These are phyloP conservation scores for Dolichoris vasculosae DNA, from an alignment of 1,140 invertebrate genomes.

Conservation along the genomic window DNA sequence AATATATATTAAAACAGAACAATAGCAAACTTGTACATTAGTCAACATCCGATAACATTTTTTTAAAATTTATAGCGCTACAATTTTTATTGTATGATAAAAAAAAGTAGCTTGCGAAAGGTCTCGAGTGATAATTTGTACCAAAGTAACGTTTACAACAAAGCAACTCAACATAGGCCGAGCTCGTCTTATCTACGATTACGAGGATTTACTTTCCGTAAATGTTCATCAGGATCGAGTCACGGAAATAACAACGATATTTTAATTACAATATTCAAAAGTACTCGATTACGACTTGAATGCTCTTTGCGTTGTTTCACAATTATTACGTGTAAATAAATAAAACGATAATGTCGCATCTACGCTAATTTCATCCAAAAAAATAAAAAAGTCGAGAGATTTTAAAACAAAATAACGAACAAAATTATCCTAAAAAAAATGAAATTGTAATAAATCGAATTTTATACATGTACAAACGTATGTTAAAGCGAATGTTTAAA, in stretches of 20 bases:
- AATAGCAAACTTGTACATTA: background rate
- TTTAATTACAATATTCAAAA: background rate
- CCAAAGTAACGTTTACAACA: constrained; percentile 15
- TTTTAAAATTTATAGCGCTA: background rate
- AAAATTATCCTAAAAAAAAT: background rate
- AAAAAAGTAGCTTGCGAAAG: background rate
- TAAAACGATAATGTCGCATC: background rate
- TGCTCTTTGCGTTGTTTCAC: background rate
- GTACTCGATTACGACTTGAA: background rate
- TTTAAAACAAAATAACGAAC: background rate
- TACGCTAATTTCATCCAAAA: background rate
- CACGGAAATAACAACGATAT: background rate
- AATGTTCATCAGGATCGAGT: background rate
- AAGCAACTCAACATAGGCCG: constrained; percentile 28
- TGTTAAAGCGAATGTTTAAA: too few relatives aligned
- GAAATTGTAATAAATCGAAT: background rate
- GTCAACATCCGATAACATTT: background rate
- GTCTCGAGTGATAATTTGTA: constrained; percentile 7
- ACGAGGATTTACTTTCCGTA: background rate
- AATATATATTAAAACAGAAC: constrained; percentile 28
- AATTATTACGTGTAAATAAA: background rate
- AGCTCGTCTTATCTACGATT: constrained; percentile 16
- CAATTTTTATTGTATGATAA: background rate
- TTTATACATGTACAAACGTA: too few relatives aligned
- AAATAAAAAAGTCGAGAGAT: background rate